Conservation (phyloP, 2,888 invertebrate species). For the Agriopis marginaria region DNA sequence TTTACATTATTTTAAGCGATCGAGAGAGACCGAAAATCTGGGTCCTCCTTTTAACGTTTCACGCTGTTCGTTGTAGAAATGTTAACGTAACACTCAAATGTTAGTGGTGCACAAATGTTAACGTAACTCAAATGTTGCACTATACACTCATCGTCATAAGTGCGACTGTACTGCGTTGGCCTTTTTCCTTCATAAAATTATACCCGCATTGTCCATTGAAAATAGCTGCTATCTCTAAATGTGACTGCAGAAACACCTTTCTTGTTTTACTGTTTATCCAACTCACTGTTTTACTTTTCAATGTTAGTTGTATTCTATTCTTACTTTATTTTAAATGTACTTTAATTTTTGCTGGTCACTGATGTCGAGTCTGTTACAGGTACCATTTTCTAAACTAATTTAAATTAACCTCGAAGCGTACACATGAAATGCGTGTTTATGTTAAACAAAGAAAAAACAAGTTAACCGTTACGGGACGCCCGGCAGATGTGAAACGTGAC, state of each 20-base stretch:
- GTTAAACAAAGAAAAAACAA: too few relatives aligned
- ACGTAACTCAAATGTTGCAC: not conserved
- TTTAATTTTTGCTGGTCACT: not conserved
- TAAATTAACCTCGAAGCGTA: not conserved
- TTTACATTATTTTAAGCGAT: too few relatives aligned
- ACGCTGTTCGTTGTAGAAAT: not conserved
- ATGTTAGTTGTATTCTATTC: slow-evolving; percentile 10
- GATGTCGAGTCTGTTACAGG: not conserved
- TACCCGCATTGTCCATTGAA: slow-evolving; percentile 23
- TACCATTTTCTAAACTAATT: not conserved
- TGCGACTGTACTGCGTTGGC: slow-evolving; percentile 9
- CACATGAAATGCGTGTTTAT: too few relatives aligned
- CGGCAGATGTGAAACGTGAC: too few relatives aligned
- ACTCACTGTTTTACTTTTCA: slow-evolving; percentile 12
- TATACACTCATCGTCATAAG: slow-evolving; percentile 1
- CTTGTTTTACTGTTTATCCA: slow-evolving; percentile 5
- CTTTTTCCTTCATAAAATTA: slow-evolving; percentile 5
- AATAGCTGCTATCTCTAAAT: slow-evolving; percentile 84
- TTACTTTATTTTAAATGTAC: slow-evolving; percentile 1
- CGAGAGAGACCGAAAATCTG: too few relatives aligned
- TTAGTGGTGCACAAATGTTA: not conserved
- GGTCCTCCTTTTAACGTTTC: not conserved
- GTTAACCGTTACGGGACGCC: too few relatives aligned
- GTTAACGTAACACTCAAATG: not conserved
- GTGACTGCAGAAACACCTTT: slow-evolving; percentile 63